Evolutionary conservation across 2,888 invertebrate genomes (phyloP).

Genomic region (Eupelmus urozonus): DNA sequence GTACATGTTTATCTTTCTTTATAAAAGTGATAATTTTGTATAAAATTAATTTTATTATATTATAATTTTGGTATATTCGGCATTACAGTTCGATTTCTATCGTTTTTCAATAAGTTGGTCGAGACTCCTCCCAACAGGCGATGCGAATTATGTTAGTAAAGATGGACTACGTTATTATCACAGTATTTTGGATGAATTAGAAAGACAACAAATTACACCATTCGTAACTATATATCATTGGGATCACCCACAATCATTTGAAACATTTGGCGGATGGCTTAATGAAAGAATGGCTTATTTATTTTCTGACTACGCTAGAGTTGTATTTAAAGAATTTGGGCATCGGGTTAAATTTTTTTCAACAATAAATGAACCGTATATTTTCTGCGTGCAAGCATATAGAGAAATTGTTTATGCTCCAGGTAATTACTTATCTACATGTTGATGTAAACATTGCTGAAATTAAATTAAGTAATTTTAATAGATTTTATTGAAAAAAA

Average conservation of each 20-base stretch:
- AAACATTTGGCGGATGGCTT: constrained; percentile 83
- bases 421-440: background rate
- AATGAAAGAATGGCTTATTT: constrained; percentile 81
- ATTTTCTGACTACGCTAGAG: constrained; percentile 81
- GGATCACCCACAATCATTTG: constrained; percentile 81
- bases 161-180: constrained; percentile 78
- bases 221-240: constrained; percentile 83
- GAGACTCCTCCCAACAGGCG: constrained; percentile 77
- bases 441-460: too few species aligned
- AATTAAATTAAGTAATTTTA: too few species aligned
- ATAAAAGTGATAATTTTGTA: background rate
- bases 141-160: constrained; percentile 71
- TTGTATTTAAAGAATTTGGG: constrained; percentile 79
- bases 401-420: background rate
- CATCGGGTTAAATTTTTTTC: constrained; percentile 83
- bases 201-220: constrained; percentile 81
- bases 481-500: too few species aligned
- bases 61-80: background rate
- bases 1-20: constrained; percentile 46
- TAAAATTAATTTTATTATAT: background rate
- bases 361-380: constrained; percentile 87
- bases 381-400: constrained; percentile 73
- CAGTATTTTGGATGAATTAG: constrained; percentile 76
- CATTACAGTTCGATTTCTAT: constrained; percentile 73
- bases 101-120: constrained; percentile 77